phyloP scores from a whole-genome alignment of 2,797 vertebrate genomes.

The Enteromius trimaculatus region DNA sequence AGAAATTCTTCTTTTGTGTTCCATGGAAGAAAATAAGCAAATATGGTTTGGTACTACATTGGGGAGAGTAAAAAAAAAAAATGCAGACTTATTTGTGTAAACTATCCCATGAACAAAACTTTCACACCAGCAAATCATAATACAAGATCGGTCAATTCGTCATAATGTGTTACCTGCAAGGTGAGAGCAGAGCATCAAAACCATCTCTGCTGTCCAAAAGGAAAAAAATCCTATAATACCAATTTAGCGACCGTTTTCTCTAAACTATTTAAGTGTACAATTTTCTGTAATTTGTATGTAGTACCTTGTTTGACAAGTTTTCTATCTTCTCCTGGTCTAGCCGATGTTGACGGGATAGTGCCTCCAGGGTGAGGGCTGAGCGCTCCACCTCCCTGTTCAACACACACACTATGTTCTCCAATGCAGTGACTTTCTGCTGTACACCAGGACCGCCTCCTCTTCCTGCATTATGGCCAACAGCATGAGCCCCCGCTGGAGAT shows the following conservation, averaged over 20 bases:
- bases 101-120: not conserved
- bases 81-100: not conserved
- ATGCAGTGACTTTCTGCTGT: slow-evolving; percentile 82
- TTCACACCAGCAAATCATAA: not conserved
- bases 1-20: not conserved
- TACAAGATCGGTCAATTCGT: slow-evolving; percentile 4
- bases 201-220: slow-evolving; percentile 47
- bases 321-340: slow-evolving; percentile 93
- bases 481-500: slow-evolving; percentile 25
- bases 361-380: slow-evolving; percentile 82
- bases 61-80: not conserved
- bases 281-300: not conserved
- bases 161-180: slow-evolving; percentile 37
- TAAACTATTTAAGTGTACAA: not conserved
- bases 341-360: slow-evolving; percentile 86
- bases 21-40: not conserved
- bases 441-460: slow-evolving; percentile 63
- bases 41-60: not conserved
- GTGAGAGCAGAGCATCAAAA: slow-evolving; percentile 26
- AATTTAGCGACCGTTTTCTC: not conserved
- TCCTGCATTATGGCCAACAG: slow-evolving; percentile 56
- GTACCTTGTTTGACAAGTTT: slow-evolving; percentile 84
- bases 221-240: slow-evolving; percentile 30
- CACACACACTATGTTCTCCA: slow-evolving; percentile 95
- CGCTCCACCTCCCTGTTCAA: slow-evolving; percentile 94